Conservation (phyloP, 2,888 invertebrate genomes). For the Nomada flava region DNA sequence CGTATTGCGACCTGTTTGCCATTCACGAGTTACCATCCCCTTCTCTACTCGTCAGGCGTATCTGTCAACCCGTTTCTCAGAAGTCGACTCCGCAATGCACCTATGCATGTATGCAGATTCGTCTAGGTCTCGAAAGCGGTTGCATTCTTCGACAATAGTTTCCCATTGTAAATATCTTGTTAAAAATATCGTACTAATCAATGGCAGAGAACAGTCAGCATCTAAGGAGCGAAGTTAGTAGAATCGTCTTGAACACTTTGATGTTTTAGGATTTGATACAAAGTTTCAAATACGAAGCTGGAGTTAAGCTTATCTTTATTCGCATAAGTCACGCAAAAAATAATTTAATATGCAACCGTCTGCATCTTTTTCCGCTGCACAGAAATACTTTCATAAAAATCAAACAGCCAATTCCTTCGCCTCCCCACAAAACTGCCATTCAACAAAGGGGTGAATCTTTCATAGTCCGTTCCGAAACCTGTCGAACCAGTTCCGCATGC, state of each 20-base stretch:
- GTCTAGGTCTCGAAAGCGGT: background rate
- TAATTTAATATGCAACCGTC: background rate
- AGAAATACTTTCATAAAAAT: conserved; percentile 8
- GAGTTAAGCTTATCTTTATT: background rate
- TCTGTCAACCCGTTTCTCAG: background rate
- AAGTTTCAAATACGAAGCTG: background rate
- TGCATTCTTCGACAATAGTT: background rate
- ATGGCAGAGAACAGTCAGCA: background rate
- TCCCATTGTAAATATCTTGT: background rate
- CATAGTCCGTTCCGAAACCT: background rate
- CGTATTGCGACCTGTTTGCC: background rate
- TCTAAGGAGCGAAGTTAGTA: background rate
- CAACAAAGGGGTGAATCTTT: background rate
- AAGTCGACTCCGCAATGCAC: background rate
- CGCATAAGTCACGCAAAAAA: conserved; percentile 10
- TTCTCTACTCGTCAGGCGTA: background rate
- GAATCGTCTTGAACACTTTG: background rate
- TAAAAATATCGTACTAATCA: background rate
- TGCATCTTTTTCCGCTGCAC: background rate
- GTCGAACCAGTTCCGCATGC: background rate
- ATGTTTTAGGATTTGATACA: background rate
- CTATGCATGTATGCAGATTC: background rate
- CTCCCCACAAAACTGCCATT: conserved; percentile 4
- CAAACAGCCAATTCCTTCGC: background rate
- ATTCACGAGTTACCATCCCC: background rate